Evolutionary conservation across 2,888 invertebrate genomes (phyloP).

Genomic region (Desoria tigrina): DNA sequence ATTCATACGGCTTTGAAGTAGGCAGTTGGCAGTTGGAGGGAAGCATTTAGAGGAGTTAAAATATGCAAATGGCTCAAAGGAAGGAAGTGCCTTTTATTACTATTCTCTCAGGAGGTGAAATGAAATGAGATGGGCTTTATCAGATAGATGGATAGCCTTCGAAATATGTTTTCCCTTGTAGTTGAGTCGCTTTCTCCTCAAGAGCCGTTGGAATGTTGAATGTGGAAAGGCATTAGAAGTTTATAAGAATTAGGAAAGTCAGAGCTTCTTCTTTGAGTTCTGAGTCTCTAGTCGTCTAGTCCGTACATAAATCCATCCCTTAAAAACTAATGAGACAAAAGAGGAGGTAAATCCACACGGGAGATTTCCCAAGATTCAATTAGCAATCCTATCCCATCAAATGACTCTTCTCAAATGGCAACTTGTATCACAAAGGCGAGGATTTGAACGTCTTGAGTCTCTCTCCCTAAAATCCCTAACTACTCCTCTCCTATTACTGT

Average conservation of each 20-base stretch:
- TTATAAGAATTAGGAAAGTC: too few species aligned
- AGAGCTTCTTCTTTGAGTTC: too few species aligned
- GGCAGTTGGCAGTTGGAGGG: not conserved
- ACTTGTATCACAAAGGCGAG: not conserved
- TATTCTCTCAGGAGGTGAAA: constrained; percentile 7
- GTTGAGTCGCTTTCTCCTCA: too few species aligned
- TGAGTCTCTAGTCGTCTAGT: too few species aligned
- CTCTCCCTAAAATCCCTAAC: too few species aligned
- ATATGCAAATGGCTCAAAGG: constrained; percentile 10
- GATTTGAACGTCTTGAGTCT: too few species aligned
- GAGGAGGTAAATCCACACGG: constrained; percentile 11
- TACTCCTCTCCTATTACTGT: too few species aligned
- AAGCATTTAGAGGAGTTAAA: constrained; percentile 1
- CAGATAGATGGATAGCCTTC: too few species aligned
- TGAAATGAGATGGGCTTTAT: not conserved
- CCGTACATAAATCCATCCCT: constrained; percentile 4
- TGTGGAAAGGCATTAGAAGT: too few species aligned
- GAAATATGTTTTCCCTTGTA: too few species aligned
- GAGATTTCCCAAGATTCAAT: constrained; percentile 10
- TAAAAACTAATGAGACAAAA: constrained; percentile 12
- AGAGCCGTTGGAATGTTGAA: too few species aligned
- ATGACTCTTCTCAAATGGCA: constrained; percentile 8
- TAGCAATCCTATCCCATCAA: constrained; percentile 11
- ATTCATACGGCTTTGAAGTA: constrained; percentile 2
- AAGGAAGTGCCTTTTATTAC: constrained; percentile 9